phyloP scores from a whole-genome alignment of 2,797 vertebrate genomes.

The Brotula barbata region DNA sequence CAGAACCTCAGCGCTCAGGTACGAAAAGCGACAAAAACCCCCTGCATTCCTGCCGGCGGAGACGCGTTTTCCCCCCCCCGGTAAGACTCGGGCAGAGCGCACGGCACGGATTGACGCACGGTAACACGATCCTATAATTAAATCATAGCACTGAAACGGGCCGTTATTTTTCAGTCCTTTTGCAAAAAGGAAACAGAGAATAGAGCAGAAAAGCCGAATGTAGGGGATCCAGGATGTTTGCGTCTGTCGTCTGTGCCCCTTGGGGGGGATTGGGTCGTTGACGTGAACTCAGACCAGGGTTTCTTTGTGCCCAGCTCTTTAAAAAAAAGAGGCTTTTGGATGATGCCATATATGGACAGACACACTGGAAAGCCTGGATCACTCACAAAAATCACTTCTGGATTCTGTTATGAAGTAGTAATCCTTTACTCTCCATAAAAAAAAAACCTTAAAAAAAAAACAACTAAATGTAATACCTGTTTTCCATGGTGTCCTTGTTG shows the following conservation, averaged over 20 bases:
- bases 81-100: no score
- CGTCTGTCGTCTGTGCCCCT: background rate
- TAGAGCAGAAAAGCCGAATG: background rate
- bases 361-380: conserved; percentile 14
- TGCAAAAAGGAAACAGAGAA: background rate
- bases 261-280: background rate
- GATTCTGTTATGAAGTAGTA: conserved; percentile 3
- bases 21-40: background rate
- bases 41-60: no score
- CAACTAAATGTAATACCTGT: no score
- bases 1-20: conserved; percentile 45
- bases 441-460: no score
- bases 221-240: background rate
- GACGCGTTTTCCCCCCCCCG: no score
- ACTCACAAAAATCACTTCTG: background rate
- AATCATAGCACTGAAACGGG: background rate
- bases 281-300: background rate
- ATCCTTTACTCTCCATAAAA: background rate
- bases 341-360: conserved; percentile 52
- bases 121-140: conserved; percentile 16
- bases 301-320: background rate
- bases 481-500: no score
- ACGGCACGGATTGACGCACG: conserved; percentile 32
- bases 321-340: conserved; percentile 2
- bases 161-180: conserved; percentile 14